Conservation (phyloP, 2,888 invertebrate species). For the Drosophila mayaguana region DNA sequence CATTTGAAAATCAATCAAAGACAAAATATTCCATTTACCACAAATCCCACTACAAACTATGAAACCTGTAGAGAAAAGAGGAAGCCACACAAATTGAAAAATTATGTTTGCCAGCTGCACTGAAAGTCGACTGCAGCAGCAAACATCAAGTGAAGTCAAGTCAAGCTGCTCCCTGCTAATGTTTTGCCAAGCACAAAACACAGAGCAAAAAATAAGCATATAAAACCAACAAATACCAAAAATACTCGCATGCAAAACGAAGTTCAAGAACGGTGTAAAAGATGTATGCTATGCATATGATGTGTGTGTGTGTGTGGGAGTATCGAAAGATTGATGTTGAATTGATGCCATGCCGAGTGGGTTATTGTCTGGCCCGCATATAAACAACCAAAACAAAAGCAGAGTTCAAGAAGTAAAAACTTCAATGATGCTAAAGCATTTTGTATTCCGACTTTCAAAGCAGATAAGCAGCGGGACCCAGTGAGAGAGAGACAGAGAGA, state of each 20-base stretch:
- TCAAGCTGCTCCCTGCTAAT: slow-evolving; percentile 53
- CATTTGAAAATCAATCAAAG: slow-evolving; percentile 42
- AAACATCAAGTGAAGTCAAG: slow-evolving; percentile 33
- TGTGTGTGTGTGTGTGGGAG: slow-evolving; percentile 13
- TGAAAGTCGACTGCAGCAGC: slow-evolving; percentile 2
- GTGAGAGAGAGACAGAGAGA: slow-evolving; percentile 12
- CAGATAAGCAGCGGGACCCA: slow-evolving; percentile 1
- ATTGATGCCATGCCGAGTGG: slow-evolving; percentile 76
- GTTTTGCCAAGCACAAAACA: slow-evolving; percentile 59
- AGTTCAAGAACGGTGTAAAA: slow-evolving; percentile 46
- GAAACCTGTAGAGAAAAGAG: neutral
- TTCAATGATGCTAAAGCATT: slow-evolving; percentile 75
- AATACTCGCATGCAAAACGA: slow-evolving; percentile 65
- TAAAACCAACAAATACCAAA: slow-evolving; percentile 34
- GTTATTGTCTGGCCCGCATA: slow-evolving; percentile 79
- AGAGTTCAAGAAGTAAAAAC: slow-evolving; percentile 56
- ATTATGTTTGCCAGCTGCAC: slow-evolving; percentile 44
- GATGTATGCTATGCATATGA: slow-evolving; percentile 26
- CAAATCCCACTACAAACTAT: slow-evolving; percentile 32
- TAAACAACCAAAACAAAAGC: slow-evolving; percentile 50
- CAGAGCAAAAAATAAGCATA: neutral
- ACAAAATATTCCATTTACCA: slow-evolving; percentile 35
- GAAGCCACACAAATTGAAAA: slow-evolving; percentile 35
- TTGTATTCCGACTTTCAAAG: slow-evolving; percentile 34
- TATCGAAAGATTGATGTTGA: slow-evolving; percentile 76